Evolutionary conservation across 2,797 vertebrate species (phyloP), one percentile per base, ranked within the genome.

Genomic region (Potorous gilbertii): DNA sequence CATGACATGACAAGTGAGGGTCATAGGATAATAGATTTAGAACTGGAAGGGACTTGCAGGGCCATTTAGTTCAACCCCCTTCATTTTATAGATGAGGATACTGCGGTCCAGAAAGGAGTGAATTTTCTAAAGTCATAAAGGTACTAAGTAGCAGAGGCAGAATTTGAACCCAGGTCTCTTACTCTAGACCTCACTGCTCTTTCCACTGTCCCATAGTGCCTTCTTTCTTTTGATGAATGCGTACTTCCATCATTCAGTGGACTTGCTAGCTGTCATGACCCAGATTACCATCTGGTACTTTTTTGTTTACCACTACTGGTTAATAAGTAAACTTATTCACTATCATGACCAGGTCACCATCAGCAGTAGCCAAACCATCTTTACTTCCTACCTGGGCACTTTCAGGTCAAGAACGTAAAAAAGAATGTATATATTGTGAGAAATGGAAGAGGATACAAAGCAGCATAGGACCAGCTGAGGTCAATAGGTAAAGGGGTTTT

Each of bases 201-300:
- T 46, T 81, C 74, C 9, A 46, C 8, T 91, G 92, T 62, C 94
- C 40, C 16, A 12, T 34, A 55, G 62, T 94, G 94, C 94, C 91
- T 91, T 96, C 91, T 56, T 87, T 87, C 93, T 91, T 81, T 46
- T 81, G 93, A 55, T 52, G 57, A 29, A 74, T 93, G 52, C 90
- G 50, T 55, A 52, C 21, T 81, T 46, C 6, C 3, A 24, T 40
- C 40, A 59, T 27, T 90, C 40, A 81, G 74, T 81, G 9, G 74
- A 27, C 21, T 81, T 46, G 21, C 21, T 46, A 18, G 66, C n/a
- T 74, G 1, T 74, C 66, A 40, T 40, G n/a, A 93, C 16, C 16
- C 56, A 56, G 18, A 74, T 40, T 21, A 40, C 34, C 5, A 74
- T 74, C 12, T 21, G 6, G n/a, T 40, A 74, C n/a, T 74, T 74